Base-by-base conservation (phyloP, 2,888 invertebrate species). In the Schizaphis graminum region DNA sequence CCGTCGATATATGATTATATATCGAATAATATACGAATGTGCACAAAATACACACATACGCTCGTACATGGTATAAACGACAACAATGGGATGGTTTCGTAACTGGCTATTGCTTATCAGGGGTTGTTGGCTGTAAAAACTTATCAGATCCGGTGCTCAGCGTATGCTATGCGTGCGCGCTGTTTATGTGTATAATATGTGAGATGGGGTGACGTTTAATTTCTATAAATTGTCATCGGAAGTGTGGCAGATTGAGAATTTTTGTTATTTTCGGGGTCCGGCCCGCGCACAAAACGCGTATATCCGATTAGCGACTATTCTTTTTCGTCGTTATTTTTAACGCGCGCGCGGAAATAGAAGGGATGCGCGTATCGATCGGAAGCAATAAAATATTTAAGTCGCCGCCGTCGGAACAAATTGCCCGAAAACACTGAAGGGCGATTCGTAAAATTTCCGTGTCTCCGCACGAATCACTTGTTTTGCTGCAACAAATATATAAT, bases 371-470 rank as follows among this genome's bases (percentile, higher is more conserved):
- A 86, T 86, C 94, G 94, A 94, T 94, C 94, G 94, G 94, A 94
- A 94, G 94, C 91, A 94, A 94, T 94, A 94, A 94, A 94, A 94
- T 94, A 94, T 94, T 94, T 94, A 93, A 93, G 90, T 57, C 89
- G 89, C 53, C 67, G 49, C 56, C 89, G 56, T 89, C 90, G 44
- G 53, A 94, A 67, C 94, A 94, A 94, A 94, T 94, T 67, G 91
- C 67, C 94, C 91, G 91, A 91, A 94, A 94, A 94, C 94, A 44
- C 47, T 67, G 44, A n/a, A 91, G 90, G 86, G 67, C 67, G 67
- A 87, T 86, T 86, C 28, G 92, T 21, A 94, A 85, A 53, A 53
- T 87, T 56, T 87, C 86, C 61, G 44, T 49, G 44, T 49, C 53
- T 84, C 53, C 24, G 0, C 13, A 41, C 44, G 44, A 44, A 7